Evolutionary conservation across 2,888 invertebrate species (phyloP).

Genomic region (Xylota sylvarum): DNA sequence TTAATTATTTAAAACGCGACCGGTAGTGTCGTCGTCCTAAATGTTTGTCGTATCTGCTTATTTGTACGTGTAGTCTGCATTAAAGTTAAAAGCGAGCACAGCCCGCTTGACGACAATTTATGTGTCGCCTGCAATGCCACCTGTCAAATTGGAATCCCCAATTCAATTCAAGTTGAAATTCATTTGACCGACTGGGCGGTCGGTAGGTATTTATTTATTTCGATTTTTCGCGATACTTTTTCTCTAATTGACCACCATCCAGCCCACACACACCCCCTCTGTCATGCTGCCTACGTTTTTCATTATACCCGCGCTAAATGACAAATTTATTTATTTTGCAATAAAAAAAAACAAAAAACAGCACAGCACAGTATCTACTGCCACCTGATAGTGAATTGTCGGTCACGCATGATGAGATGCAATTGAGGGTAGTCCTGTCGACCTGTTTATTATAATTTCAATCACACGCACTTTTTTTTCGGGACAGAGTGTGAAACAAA

Average conservation of each 20-base stretch:
- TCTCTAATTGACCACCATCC: slow-evolving; percentile 68
- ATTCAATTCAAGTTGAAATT: slow-evolving; percentile 80
- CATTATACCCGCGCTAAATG: slow-evolving; percentile 66
- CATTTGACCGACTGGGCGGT: slow-evolving; percentile 77
- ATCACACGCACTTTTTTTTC: slow-evolving; percentile 38
- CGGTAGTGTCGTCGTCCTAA: slow-evolving; percentile 75
- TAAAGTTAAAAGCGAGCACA: slow-evolving; percentile 32
- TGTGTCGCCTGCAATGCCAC: slow-evolving; percentile 78
- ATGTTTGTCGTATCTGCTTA: slow-evolving; percentile 51
- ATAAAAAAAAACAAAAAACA: slow-evolving; percentile 1
- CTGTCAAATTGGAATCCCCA: slow-evolving; percentile 81
- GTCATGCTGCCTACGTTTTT: slow-evolving; percentile 16
- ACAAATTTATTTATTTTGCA: slow-evolving; percentile 68
- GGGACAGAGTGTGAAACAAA: slow-evolving; percentile 58
- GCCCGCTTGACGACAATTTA: slow-evolving; percentile 66
- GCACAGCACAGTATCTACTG: not conserved
- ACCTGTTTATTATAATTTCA: slow-evolving; percentile 54
- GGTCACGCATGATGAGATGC: slow-evolving; percentile 72
- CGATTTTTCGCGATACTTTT: slow-evolving; percentile 70
- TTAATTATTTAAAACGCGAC: slow-evolving; percentile 78
- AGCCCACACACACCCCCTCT: not conserved
- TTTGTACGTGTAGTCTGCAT: not conserved
- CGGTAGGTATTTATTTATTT: slow-evolving; percentile 59
- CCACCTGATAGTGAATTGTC: slow-evolving; percentile 66
- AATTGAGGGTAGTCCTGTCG: slow-evolving; percentile 33